Evolutionary conservation across 2,113 vertebrate species (phyloP).

Genomic region (Blennius ocellaris): DNA sequence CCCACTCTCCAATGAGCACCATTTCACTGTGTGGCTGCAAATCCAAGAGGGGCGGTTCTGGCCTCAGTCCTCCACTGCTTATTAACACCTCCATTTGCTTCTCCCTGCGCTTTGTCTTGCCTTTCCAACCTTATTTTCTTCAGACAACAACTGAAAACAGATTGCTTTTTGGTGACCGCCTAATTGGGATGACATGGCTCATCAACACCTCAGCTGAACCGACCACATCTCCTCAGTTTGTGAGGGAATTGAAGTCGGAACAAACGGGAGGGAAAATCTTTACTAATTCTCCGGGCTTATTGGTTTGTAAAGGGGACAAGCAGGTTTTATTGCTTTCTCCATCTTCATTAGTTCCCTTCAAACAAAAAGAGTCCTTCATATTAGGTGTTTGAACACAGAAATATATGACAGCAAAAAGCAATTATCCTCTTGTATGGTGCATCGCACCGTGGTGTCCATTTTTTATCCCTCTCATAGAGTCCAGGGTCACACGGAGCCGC

Average conservation of each 20-base stretch:
- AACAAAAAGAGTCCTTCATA: neutral
- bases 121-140: constrained; percentile 47
- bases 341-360: constrained; percentile 13
- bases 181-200: constrained; percentile 74
- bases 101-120: constrained; percentile 15
- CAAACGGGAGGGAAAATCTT: constrained; percentile 52
- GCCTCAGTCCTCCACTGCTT: constrained; percentile 33
- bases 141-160: constrained; percentile 61
- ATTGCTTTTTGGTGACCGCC: constrained; percentile 59
- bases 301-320: constrained; percentile 34
- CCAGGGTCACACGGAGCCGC: neutral
- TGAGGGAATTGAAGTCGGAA: constrained; percentile 38
- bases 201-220: constrained; percentile 63
- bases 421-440: neutral
- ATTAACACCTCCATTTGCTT: constrained; percentile 48
- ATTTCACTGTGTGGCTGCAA: constrained; percentile 17
- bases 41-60: constrained; percentile 24
- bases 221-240: constrained; percentile 33
- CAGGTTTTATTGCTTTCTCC: constrained; percentile 11
- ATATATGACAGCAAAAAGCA: neutral
- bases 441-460: constrained; percentile 3
- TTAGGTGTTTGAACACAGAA: neutral
- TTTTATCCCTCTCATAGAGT: constrained; percentile 12
- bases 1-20: constrained; percentile 22
- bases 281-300: constrained; percentile 54